These are phyloP conservation scores for Zootoca vivipara DNA, from an alignment of 2,113 vertebrate species.

Conservation along the genomic window DNA sequence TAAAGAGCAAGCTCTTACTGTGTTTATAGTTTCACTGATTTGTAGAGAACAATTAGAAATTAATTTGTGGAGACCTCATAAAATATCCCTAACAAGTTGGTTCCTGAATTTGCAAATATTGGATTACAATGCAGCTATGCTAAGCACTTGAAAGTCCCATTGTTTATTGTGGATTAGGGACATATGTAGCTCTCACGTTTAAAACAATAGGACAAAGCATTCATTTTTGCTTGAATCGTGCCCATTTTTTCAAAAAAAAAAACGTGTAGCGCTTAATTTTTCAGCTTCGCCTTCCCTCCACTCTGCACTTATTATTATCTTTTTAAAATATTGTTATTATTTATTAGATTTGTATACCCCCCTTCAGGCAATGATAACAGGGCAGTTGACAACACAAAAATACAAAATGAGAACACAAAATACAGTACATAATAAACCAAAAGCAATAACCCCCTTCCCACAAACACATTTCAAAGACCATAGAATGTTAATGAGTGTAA, in stretches of 20 bases:
- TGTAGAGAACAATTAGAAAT: constrained; percentile 3
- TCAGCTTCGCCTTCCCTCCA: constrained; percentile 40
- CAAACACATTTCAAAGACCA: too few relatives aligned
- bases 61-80: constrained; percentile 16
- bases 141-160: neutral
- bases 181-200: neutral
- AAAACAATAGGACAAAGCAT: neutral
- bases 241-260: constrained; percentile 32
- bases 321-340: neutral
- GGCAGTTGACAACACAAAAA: too few relatives aligned
- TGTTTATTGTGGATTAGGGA: neutral
- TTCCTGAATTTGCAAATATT: constrained; percentile 27
- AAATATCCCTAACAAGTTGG: neutral
- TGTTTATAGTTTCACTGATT: neutral
- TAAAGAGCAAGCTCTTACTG: neutral
- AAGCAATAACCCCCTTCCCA: too few relatives aligned
- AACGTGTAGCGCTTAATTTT: constrained; percentile 48
- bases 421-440: too few relatives aligned
- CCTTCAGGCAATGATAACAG: too few relatives aligned
- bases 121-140: neutral
- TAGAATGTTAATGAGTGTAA: too few relatives aligned
- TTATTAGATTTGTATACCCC: too few relatives aligned
- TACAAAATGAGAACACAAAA: too few relatives aligned
- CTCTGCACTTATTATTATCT: constrained; percentile 48
- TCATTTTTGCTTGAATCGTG: neutral